Percentiles rank a stretch among this genome's conserved stretches.
Conservation (phyloP, 1,140 invertebrate species). For the Probaryconus sp. region DNA sequence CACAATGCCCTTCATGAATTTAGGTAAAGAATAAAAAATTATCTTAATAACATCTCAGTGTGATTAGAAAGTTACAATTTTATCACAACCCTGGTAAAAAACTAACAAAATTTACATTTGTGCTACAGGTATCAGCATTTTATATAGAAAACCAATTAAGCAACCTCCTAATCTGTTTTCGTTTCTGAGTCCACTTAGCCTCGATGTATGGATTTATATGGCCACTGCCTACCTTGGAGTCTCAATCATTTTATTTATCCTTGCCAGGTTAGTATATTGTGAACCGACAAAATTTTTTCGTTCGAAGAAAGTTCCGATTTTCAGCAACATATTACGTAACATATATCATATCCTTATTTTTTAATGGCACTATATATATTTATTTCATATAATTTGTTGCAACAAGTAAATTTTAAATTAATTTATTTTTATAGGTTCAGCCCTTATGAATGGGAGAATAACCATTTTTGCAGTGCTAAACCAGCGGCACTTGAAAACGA, state of each 20-base stretch:
- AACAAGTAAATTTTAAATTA: no score
- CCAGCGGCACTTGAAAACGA: conserved; percentile 90
- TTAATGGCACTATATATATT: no score
- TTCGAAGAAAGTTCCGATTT: no score
- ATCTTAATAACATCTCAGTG: no score
- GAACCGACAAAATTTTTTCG: no score
- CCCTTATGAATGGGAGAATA: conserved; percentile 94
- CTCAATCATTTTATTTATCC: conserved; percentile 93
- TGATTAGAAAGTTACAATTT: neutral
- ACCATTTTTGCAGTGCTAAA: conserved; percentile 88
- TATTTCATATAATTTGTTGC: no score
- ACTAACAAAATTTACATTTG: neutral
- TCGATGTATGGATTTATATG: conserved; percentile 98
- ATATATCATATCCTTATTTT: no score
- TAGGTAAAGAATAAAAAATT: conserved; percentile 79
- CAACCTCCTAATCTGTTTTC: conserved; percentile 95
- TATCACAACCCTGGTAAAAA: no score
- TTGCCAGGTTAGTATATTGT: conserved; percentile 92
- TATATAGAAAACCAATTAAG: conserved; percentile 94
- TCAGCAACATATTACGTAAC: no score
- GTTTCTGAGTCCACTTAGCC: conserved; percentile 94
- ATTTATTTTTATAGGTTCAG: conserved; percentile 87
- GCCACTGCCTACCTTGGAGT: conserved; percentile 95
- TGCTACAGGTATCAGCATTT: conserved; percentile 87
- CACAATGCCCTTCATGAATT: conserved; percentile 97